Percentiles rank a stretch among this genome's conserved stretches.
These are phyloP conservation scores for Boloria euphrosyne DNA, from an alignment of 2,888 invertebrate species.

Conservation along the genomic window DNA sequence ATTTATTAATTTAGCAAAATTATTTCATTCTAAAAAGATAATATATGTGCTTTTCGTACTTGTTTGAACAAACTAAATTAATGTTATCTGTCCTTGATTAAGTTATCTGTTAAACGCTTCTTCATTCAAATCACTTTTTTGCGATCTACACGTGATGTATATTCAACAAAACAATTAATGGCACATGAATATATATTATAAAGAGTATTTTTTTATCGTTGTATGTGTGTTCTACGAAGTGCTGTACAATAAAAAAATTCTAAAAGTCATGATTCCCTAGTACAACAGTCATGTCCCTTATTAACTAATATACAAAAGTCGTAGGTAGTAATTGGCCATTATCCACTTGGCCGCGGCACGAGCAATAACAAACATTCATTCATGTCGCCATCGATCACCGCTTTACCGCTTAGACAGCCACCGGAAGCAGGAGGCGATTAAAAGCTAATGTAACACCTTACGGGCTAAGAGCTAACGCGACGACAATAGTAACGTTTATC, in stretches of 20 bases:
- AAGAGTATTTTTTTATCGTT: no score
- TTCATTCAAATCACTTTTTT: constrained; percentile 2
- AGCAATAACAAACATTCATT: constrained; percentile 34
- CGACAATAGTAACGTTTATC: background rate
- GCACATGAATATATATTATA: no score
- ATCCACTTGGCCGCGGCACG: constrained; percentile 35
- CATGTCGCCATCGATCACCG: constrained; percentile 36
- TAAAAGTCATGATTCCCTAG: no score
- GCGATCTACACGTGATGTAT: background rate
- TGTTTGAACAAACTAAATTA: no score
- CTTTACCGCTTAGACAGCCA: constrained; percentile 17
- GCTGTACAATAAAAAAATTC: no score
- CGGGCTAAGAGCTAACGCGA: background rate
- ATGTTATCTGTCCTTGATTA: background rate
- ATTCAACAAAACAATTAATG: background rate
- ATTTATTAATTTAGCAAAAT: background rate
- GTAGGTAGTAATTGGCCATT: constrained; percentile 36
- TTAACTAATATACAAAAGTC: constrained; percentile 27
- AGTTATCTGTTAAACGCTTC: background rate
- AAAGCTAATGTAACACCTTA: constrained; percentile 16
- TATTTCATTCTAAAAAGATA: background rate
- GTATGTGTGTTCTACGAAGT: no score
- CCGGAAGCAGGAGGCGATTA: constrained; percentile 32
- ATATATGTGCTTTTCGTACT: no score
- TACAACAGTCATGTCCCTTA: background rate